phyloP scores from a whole-genome alignment of 2,113 vertebrate genomes.

The Melanostigma gelatinosum region DNA sequence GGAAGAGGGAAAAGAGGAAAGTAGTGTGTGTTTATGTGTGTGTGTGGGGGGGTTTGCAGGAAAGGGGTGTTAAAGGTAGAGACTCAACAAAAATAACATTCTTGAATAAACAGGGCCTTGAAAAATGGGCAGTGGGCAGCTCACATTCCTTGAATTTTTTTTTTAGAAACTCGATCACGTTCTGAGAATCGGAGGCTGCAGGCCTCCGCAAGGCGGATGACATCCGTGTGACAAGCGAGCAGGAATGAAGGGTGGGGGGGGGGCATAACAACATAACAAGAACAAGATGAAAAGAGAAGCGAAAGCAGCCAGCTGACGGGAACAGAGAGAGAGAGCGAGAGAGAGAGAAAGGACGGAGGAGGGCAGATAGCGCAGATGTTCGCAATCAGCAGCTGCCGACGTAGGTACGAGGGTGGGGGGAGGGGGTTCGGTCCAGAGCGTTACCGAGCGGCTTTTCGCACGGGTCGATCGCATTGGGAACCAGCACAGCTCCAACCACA shows the following conservation, averaged over 20 bases:
- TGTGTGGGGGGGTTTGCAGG: neutral
- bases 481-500: neutral
- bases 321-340: neutral
- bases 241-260: neutral
- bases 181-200: conserved; percentile 60
- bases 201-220: conserved; percentile 52
- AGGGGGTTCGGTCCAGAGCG: too few species aligned
- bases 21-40: conserved; percentile 14
- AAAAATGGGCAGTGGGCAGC: conserved; percentile 71
- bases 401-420: too few species aligned
- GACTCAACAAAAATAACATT: conserved; percentile 79
- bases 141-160: conserved; percentile 75
- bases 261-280: conserved; percentile 6
- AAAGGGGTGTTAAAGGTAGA: conserved; percentile 40
- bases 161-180: conserved; percentile 74
- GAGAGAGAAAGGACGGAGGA: neutral
- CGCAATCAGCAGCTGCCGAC: neutral
- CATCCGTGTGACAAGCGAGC: conserved; percentile 30
- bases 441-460: too few species aligned
- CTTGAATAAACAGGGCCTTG: conserved; percentile 77
- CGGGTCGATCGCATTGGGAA: neutral
- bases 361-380: conserved; percentile 32
- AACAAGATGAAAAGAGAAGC: conserved; percentile 26
- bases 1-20: conserved; percentile 19
- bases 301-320: conserved; percentile 31